Percentiles rank a stretch among this genome's conserved stretches.
Conservation (phyloP, 2,113 vertebrate species). For the Galemys pyrenaicus region DNA sequence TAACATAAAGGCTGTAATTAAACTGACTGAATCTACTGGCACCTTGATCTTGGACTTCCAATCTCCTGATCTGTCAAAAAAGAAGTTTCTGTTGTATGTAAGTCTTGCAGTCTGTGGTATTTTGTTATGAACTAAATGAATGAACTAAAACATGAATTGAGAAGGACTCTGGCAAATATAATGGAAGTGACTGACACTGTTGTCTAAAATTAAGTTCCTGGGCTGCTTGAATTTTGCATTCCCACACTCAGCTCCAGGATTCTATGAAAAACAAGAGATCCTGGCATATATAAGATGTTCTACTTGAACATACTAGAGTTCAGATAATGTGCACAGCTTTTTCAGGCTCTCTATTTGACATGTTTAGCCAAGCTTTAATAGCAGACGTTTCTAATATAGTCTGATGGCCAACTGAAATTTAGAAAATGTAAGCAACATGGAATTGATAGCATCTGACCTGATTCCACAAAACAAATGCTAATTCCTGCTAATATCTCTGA, state of each 20-base stretch:
- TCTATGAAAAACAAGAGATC: not conserved
- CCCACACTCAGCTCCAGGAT: not conserved
- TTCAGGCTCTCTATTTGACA: not conserved
- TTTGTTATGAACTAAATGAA: not conserved
- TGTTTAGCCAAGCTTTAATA: not conserved
- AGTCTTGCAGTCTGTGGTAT: not conserved
- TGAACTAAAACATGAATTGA: not conserved
- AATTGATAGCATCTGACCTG: not conserved
- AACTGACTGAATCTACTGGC: not conserved
- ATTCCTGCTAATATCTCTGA: not conserved
- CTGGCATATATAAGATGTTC: not conserved
- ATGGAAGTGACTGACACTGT: not conserved
- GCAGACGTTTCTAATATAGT: not conserved
- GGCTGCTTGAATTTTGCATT: not conserved
- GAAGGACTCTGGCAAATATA: not conserved
- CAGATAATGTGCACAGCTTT: not conserved
- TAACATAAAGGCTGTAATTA: not conserved
- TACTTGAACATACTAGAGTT: not conserved
- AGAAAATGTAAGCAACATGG: not conserved
- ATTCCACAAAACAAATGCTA: not conserved
- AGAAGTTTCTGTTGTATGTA: not conserved
- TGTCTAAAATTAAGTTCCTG: not conserved
- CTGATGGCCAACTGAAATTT: not conserved
- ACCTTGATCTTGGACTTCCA: not conserved
- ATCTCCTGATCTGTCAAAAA: not conserved